Conservation (phyloP, 2,113 vertebrate genomes). For the Cheilinus undulatus region DNA sequence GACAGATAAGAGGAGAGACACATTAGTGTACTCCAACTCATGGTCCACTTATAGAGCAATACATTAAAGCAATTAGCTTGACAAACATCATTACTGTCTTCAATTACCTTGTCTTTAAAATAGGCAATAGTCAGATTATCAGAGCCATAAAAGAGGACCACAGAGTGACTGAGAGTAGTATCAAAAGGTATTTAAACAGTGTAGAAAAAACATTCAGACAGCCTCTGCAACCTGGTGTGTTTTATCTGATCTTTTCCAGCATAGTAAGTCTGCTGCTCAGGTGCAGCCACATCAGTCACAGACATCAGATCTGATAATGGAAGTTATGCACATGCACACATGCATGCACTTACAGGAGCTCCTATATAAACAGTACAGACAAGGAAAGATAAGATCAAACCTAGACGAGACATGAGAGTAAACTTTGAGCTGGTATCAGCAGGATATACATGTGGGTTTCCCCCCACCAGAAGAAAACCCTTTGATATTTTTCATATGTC, state of each 20-base stretch:
- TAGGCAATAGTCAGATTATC: neutral
- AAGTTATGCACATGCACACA: neutral
- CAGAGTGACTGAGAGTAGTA: constrained; percentile 10
- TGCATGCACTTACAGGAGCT: neutral
- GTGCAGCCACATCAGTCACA: neutral
- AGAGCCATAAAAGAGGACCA: neutral
- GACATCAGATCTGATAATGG: neutral
- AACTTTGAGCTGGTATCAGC: neutral
- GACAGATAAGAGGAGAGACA: neutral
- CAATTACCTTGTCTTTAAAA: neutral
- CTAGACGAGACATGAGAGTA: neutral
- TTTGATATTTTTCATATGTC: neutral
- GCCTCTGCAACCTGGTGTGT: constrained; percentile 2
- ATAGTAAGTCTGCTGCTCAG: constrained; percentile 2
- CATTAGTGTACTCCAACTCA: neutral
- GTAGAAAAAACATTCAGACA: no score
- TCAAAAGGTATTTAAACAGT: no score
- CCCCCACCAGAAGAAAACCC: neutral
- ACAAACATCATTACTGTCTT: neutral
- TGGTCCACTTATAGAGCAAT: neutral
- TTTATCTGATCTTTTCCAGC: constrained; percentile 19
- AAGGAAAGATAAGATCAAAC: neutral
- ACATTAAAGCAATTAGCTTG: constrained; percentile 8
- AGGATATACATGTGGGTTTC: neutral
- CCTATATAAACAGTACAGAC: neutral